phyloP scores from a whole-genome alignment of 1,140 invertebrate genomes.

The Calycopis cecrops region DNA sequence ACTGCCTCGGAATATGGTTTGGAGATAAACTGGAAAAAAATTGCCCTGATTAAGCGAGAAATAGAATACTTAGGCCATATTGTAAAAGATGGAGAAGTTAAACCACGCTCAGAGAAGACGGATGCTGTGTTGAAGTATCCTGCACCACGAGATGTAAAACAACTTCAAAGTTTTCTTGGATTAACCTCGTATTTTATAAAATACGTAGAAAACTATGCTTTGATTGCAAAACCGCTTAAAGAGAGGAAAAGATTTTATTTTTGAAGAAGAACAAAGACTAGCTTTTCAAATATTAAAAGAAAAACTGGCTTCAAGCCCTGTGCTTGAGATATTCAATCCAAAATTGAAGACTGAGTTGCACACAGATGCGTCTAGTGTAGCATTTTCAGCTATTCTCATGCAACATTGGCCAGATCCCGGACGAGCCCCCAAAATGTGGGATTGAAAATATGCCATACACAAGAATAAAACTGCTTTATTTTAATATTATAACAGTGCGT shows the following conservation, averaged over 20 bases:
- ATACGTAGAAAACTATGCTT: background rate
- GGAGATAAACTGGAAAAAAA: background rate
- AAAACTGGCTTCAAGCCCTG: no score
- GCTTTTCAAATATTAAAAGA: no score
- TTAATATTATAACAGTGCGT: no score
- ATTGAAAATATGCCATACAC: no score
- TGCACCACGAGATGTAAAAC: background rate
- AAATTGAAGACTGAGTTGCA: no score
- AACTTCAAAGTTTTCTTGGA: no score
- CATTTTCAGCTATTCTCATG: no score
- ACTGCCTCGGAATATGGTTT: background rate
- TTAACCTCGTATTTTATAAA: background rate
- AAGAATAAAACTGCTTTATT: no score
- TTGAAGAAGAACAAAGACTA: constrained; percentile 42
- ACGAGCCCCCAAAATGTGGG: no score
- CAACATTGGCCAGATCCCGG: no score
- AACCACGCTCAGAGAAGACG: background rate
- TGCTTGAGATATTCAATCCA: no score
- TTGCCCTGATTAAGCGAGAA: background rate
- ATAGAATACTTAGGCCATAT: background rate
- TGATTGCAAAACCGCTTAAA: background rate
- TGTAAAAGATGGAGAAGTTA: background rate
- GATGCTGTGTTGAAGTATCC: background rate
- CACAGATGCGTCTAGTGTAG: no score
- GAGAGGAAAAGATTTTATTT: background rate